Base-by-base conservation (phyloP, 2,888 invertebrate genomes). In the Dicyrtomina minuta region DNA sequence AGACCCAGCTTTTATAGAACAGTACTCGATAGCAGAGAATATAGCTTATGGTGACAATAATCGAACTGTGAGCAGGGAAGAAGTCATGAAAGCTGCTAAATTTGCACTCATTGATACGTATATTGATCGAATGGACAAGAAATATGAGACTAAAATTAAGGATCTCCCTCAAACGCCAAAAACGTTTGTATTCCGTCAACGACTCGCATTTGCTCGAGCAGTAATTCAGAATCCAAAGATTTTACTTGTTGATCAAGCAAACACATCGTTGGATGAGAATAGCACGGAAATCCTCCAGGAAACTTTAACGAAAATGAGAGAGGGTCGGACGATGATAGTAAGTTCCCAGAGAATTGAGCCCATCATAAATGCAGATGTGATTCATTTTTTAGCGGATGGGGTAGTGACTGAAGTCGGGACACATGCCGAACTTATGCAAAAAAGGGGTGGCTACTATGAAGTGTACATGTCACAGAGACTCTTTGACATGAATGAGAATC, bases 71-170 rank as follows among this genome's bases (percentile, higher is more conserved):
- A 79, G 83, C 1, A 87, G 87, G 82, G 86, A 88, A 60, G 92
- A 93, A 80, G 86, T 94, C 59, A 88, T 93, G 1, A 85, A 86
- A 26, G 90, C 91, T 0, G 91, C 92, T 0, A 88, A 87, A 79
- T 88, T 89, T 79, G 92, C 94, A 0, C 94, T 94, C 79, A 93
- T 94, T 77, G 94, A 95, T 80, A 88, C 87, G 79, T 95, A 94
- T 79, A 88, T 95, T 46, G 46, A 17, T 4, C 46, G 12, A 4
- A 3, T 46, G 46, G 17, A 46, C 15, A n/a, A 72, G n/a, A 71
- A 68, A 27, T 75, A 75, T 51, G 24, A 70, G 6, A 70, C 72
- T 2, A 39, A 5, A 17, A 12, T 67, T 3, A n/a, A 17, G 15
- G 58, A 66, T 17, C 22, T 66, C 2, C 56, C 44, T 5, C 26